Conservation (phyloP, 92 coral and sea anemone genomes). For the Desmophyllum pertusum region DNA sequence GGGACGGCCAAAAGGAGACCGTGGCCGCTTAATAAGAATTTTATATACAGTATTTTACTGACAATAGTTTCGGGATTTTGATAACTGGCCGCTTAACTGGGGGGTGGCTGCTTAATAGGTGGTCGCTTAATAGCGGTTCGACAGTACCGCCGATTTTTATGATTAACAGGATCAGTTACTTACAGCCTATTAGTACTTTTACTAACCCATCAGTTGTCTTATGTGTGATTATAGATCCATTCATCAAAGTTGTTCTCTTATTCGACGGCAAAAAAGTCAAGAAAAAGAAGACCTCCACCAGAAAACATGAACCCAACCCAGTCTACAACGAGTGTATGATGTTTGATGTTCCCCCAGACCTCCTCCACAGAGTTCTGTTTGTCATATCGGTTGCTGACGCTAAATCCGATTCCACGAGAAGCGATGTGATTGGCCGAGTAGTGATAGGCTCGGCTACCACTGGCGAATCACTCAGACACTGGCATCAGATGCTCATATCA, state of each 20-base stretch:
- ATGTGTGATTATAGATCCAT: conserved; percentile 69
- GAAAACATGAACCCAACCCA: conserved; percentile 86
- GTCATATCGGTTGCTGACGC: conserved; percentile 95
- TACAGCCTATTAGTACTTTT: too few relatives aligned
- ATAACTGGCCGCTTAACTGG: too few relatives aligned
- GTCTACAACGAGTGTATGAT: conserved; percentile 97
- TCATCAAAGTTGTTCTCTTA: conserved; percentile 88
- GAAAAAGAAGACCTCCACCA: conserved; percentile 89
- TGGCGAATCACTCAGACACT: conserved; percentile 90
- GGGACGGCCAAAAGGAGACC: too few relatives aligned
- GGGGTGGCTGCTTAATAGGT: too few relatives aligned
- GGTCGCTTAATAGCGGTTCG: too few relatives aligned
- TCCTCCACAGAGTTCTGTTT: conserved; percentile 84
- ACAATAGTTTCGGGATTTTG: too few relatives aligned
- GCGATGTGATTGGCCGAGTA: conserved; percentile 96
- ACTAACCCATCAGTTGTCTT: neutral
- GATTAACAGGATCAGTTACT: too few relatives aligned
- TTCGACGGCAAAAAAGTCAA: conserved; percentile 93
- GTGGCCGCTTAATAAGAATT: too few relatives aligned
- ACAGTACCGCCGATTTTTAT: too few relatives aligned
- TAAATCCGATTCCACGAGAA: conserved; percentile 74
- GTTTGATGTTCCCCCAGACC: conserved; percentile 88
- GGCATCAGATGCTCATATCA: conserved; percentile 95
- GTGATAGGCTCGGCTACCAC: conserved; percentile 94
- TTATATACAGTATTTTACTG: too few relatives aligned